Evolutionary conservation across 2,888 invertebrate species (phyloP).

Genomic region (Tetragnatha montana): DNA sequence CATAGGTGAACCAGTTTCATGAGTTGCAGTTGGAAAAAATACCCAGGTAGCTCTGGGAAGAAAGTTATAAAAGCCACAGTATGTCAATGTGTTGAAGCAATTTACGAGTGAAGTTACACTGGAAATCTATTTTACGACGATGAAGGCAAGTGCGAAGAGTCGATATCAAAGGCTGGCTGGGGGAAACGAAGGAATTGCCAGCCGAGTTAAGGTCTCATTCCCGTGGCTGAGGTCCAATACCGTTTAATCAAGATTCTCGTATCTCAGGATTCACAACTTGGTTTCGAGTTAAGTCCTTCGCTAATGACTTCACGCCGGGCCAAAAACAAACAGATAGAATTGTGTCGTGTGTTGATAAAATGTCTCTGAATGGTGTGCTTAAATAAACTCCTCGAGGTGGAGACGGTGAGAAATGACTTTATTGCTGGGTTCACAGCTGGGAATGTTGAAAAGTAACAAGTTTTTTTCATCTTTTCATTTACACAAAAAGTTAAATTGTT

Average conservation of each 20-base stretch:
- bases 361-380: neutral
- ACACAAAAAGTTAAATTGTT: too few species aligned
- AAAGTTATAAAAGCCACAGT: conserved; percentile 66
- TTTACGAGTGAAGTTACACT: conserved; percentile 65
- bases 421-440: neutral
- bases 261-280: neutral
- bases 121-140: conserved; percentile 65
- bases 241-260: neutral
- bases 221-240: neutral
- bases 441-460: too few species aligned
- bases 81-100: conserved; percentile 66
- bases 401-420: neutral
- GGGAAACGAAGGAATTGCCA: conserved; percentile 26
- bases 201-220: neutral
- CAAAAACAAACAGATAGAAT: neutral
- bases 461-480: too few species aligned
- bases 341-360: neutral
- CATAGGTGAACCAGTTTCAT: conserved; percentile 58
- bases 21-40: conserved; percentile 34
- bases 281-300: neutral
- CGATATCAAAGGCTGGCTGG: conserved; percentile 40
- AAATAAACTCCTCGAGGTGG: neutral
- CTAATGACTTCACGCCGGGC: neutral
- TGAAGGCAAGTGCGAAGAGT: conserved; percentile 38
- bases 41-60: conserved; percentile 28